A percentile compares a stretch with the other conserved stretches of the same genome.
Evolutionary conservation across 2,797 vertebrate genomes (phyloP).

Genomic region (Acanthurus tractus): DNA sequence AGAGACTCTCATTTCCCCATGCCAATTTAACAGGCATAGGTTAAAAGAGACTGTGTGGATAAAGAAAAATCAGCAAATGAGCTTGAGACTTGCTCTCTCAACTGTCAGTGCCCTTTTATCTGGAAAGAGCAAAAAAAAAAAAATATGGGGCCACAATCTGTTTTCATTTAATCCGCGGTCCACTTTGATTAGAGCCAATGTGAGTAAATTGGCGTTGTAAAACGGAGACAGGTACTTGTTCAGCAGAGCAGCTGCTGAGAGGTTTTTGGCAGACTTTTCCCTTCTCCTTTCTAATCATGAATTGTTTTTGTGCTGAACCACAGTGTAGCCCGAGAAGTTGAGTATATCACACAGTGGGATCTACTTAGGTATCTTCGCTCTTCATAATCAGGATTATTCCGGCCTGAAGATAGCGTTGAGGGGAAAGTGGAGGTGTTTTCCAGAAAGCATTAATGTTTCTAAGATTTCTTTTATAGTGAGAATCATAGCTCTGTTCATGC

Average conservation of each 20-base stretch:
- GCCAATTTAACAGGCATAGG: conserved; percentile 65
- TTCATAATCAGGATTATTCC: conserved; percentile 56
- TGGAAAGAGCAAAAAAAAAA: conserved; percentile 35
- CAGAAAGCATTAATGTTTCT: conserved; percentile 23
- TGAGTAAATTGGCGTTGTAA: conserved; percentile 43
- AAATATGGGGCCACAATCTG: conserved; percentile 46
- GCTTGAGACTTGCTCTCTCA: conserved; percentile 21
- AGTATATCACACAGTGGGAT: conserved; percentile 45
- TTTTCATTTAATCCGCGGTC: conserved; percentile 73
- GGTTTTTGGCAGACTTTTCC: conserved; percentile 50
- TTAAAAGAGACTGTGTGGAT: conserved; percentile 47
- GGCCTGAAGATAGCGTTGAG: conserved; percentile 29
- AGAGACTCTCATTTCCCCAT: conserved; percentile 42
- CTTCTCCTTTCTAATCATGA: conserved; percentile 36
- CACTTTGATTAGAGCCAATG: conserved; percentile 63
- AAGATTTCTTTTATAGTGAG: conserved; percentile 16
- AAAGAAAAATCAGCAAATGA: conserved; percentile 58
- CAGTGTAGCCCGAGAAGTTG: conserved; percentile 21
- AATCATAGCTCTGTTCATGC: conserved; percentile 35
- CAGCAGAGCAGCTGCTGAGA: conserved; percentile 60
- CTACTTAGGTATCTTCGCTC: conserved; percentile 37
- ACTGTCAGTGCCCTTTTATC: conserved; percentile 36
- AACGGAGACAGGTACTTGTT: conserved; percentile 63
- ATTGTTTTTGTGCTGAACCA: conserved; percentile 51
- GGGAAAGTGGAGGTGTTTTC: conserved; percentile 26